Evolutionary conservation across 2,888 invertebrate species (phyloP).

Genomic region (Ferrisia virgata): DNA sequence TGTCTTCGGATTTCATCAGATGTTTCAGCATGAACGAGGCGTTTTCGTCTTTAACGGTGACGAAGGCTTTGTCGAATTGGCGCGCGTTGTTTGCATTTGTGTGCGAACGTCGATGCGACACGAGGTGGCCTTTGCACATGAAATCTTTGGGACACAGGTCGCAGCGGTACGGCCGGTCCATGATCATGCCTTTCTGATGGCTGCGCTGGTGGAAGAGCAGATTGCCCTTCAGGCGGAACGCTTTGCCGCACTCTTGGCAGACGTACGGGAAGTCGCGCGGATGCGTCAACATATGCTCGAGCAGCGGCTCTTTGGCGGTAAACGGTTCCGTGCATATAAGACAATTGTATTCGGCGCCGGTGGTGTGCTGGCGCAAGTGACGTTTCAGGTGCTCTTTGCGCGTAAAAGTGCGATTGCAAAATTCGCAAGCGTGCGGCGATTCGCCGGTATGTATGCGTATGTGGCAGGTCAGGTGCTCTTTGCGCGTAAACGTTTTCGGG

Average conservation of each 20-base stretch:
- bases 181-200: constrained; percentile 72
- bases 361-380: constrained; percentile 64
- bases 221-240: constrained; percentile 51
- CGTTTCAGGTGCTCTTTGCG: constrained; percentile 77
- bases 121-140: constrained; percentile 82
- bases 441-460: constrained; percentile 84
- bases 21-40: constrained; percentile 51
- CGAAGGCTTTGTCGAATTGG: constrained; percentile 49
- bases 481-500: constrained; percentile 74
- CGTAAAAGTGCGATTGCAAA: constrained; percentile 80
- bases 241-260: constrained; percentile 56
- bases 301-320: constrained; percentile 69
- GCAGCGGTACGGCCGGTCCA: constrained; percentile 69
- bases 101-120: constrained; percentile 77
- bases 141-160: constrained; percentile 83
- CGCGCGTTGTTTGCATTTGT: constrained; percentile 53
- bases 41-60: constrained; percentile 47
- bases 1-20: constrained; percentile 51
- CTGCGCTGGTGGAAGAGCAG: constrained; percentile 82
- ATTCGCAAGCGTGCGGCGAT: constrained; percentile 80
- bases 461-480: constrained; percentile 70
- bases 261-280: constrained; percentile 77
- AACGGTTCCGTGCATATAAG: constrained; percentile 72
- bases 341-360: constrained; percentile 73
- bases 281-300: constrained; percentile 74